phyloP scores from a whole-genome alignment of 2,888 invertebrate species.

The Hololepta plana region DNA sequence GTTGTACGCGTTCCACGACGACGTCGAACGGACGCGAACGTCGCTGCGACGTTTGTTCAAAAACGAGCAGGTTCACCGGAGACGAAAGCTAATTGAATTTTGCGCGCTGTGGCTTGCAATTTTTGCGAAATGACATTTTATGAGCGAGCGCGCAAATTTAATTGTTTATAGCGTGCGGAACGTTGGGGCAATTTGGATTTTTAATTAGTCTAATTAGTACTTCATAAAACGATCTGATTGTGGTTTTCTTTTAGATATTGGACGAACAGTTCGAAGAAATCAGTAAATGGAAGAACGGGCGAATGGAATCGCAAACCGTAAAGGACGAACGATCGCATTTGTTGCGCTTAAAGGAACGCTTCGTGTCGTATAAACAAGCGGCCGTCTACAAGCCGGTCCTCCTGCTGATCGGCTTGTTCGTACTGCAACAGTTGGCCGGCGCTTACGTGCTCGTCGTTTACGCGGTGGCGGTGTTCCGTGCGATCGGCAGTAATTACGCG shows the following conservation, averaged over 20 bases:
- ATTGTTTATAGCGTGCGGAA: too few species aligned
- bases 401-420: constrained; percentile 28
- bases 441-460: constrained; percentile 39
- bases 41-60: constrained; percentile 30
- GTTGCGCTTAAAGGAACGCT: constrained; percentile 12
- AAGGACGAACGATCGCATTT: constrained; percentile 3
- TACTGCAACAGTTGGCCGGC: constrained; percentile 37
- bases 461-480: constrained; percentile 32
- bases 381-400: constrained; percentile 32
- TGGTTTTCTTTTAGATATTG: constrained; percentile 11
- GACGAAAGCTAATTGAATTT: too few species aligned
- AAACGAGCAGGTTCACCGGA: constrained; percentile 13
- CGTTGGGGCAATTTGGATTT: too few species aligned
- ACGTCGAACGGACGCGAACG: constrained; percentile 18
- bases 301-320: too few species aligned
- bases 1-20: constrained; percentile 29
- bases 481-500: constrained; percentile 28
- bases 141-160: too few species aligned
- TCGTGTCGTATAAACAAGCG: constrained; percentile 19
- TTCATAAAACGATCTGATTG: too few species aligned
- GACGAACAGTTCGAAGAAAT: constrained; percentile 9
- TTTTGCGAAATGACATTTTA: too few species aligned
- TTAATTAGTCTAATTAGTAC: too few species aligned
- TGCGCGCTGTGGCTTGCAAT: too few species aligned
- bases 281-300: too few species aligned